Conservation (phyloP, 2,113 vertebrate genomes). For the Prolemur simus region DNA sequence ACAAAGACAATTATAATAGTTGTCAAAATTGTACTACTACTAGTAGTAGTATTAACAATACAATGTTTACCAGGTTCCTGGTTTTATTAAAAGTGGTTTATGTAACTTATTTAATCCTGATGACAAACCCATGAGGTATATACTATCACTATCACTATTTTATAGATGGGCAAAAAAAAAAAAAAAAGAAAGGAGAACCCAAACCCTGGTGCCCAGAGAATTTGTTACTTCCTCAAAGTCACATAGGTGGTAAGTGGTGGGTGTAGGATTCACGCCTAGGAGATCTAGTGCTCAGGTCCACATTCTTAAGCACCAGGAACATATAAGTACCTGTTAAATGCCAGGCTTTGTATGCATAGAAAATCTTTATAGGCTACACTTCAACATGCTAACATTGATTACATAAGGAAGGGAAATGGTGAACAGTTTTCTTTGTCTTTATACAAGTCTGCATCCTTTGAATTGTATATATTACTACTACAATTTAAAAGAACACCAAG, state of each 20-base stretch:
- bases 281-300: background rate
- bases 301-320: background rate
- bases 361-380: background rate
- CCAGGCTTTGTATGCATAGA: background rate
- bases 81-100: background rate
- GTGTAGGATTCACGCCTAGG: background rate
- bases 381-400: background rate
- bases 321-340: background rate
- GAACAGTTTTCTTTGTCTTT: background rate
- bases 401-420: background rate
- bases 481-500: background rate
- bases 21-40: too few relatives aligned
- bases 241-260: background rate
- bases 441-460: background rate
- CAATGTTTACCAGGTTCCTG: background rate
- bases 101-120: background rate
- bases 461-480: background rate
- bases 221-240: slow-evolving; percentile 3
- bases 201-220: background rate
- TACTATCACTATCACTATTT: background rate
- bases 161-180: background rate
- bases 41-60: background rate
- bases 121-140: background rate
- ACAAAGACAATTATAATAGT: background rate
- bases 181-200: background rate